These are phyloP conservation scores for Caenorhabditis zanzibari DNA, from an alignment of 2,888 invertebrate genomes.

Conservation along the genomic window DNA sequence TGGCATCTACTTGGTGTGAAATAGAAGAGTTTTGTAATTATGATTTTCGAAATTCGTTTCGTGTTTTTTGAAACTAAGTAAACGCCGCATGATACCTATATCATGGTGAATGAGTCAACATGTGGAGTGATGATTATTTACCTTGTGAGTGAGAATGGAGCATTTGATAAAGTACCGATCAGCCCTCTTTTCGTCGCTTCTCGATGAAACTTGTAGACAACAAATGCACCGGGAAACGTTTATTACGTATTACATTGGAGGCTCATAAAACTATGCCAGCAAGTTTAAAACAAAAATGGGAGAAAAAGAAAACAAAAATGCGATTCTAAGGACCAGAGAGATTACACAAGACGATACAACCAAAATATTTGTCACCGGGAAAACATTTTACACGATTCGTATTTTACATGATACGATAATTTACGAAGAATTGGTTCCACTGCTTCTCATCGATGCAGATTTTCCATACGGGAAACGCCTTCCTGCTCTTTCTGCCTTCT, in stretches of 20 bases:
- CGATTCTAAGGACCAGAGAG: too few relatives aligned
- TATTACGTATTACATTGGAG: slow-evolving; percentile 27
- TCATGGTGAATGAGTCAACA: slow-evolving; percentile 51
- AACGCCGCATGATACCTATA: slow-evolving; percentile 13
- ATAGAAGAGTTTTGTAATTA: not conserved
- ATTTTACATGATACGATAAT: not conserved
- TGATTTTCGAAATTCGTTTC: not conserved
- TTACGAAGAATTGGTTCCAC: not conserved
- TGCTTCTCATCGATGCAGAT: not conserved
- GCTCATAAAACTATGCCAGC: slow-evolving; percentile 11
- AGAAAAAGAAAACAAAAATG: not conserved
- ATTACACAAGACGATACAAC: not conserved
- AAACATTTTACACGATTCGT: slow-evolving; percentile 6
- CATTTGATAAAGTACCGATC: slow-evolving; percentile 48
- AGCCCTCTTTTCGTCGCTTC: slow-evolving; percentile 31
- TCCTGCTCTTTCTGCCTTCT: not conserved
- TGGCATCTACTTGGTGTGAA: too few relatives aligned
- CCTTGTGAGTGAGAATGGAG: slow-evolving; percentile 26
- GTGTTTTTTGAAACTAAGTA: slow-evolving; percentile 13
- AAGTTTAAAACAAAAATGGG: not conserved
- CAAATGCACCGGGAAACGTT: slow-evolving; percentile 8
- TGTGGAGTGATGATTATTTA: slow-evolving; percentile 32
- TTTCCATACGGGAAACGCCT: slow-evolving; percentile 8
- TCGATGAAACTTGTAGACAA: not conserved
- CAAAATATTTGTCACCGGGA: not conserved